These are phyloP conservation scores for Pygoscelis antarcticus DNA, from an alignment of 2,113 vertebrate species.

Conservation along the genomic window DNA sequence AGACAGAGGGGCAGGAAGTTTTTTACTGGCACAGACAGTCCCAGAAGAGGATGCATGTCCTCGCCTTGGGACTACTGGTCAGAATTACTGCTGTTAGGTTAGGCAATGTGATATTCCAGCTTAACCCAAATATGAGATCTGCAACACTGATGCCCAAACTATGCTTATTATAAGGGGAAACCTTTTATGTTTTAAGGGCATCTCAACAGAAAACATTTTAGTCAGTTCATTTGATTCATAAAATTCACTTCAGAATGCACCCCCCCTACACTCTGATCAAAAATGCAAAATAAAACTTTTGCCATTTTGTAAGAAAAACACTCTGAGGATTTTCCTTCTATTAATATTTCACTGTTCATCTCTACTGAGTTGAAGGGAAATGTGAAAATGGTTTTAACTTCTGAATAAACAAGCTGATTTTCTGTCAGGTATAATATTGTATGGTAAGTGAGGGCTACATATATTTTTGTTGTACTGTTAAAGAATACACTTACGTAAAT, in stretches of 20 bases:
- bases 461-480: not conserved
- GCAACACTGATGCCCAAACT: not conserved
- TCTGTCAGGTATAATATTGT: not conserved
- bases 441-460: not conserved
- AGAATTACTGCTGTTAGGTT: not conserved
- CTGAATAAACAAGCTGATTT: not conserved
- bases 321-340: not conserved
- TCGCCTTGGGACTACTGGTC: not conserved
- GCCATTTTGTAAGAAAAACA: not conserved
- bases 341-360: not conserved
- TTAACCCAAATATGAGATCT: not conserved
- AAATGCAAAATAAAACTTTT: not conserved
- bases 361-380: not conserved
- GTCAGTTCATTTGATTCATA: not conserved
- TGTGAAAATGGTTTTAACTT: not conserved
- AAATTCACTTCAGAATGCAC: not conserved
- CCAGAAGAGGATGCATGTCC: not conserved
- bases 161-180: not conserved
- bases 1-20: not conserved
- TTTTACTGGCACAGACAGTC: not conserved
- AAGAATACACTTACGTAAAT: not conserved
- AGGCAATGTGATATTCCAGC: not conserved
- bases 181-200: not conserved
- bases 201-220: not conserved
- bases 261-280: not conserved